A percentile compares a stretch with the other conserved stretches of the same genome.
Conservation (phyloP, 2,797 vertebrate genomes). For the Nannoperca australis region DNA sequence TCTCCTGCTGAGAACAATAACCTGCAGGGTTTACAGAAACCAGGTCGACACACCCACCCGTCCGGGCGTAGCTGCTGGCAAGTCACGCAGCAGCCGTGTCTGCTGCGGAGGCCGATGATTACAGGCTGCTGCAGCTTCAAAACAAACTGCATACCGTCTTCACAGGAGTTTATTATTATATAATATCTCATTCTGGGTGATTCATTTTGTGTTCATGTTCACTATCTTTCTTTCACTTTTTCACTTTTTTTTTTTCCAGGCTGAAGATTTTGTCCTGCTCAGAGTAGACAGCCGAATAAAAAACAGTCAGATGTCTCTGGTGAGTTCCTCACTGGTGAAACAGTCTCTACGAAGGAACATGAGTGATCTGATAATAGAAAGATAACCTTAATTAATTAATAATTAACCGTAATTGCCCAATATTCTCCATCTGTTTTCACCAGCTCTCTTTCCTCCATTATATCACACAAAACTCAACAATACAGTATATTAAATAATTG, state of each 20-base stretch:
- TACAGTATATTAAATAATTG: background rate
- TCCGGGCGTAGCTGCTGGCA: background rate
- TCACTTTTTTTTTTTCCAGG: slow-evolving; percentile 48
- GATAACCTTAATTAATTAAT: too few species aligned
- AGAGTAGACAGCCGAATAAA: slow-evolving; percentile 74
- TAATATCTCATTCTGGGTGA: background rate
- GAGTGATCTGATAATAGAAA: too few species aligned
- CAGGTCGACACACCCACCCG: slow-evolving; percentile 26
- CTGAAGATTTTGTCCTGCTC: slow-evolving; percentile 75
- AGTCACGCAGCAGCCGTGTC: slow-evolving; percentile 21
- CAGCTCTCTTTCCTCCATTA: background rate
- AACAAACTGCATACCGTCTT: slow-evolving; percentile 19
- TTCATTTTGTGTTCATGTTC: slow-evolving; percentile 13
- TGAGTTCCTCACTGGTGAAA: slow-evolving; percentile 55
- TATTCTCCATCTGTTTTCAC: background rate
- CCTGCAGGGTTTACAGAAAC: slow-evolving; percentile 28
- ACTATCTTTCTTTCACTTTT: slow-evolving; percentile 7
- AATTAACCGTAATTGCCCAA: too few species aligned
- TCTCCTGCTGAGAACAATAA: slow-evolving; percentile 37
- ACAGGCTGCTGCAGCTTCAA: slow-evolving; percentile 55
- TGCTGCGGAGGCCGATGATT: slow-evolving; percentile 50
- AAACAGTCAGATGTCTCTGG: slow-evolving; percentile 80
- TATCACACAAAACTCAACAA: background rate
- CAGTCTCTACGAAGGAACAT: too few species aligned
- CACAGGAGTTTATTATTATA: slow-evolving; percentile 3